Evolutionary conservation across 2,888 invertebrate genomes (phyloP).

Genomic region (Ypsolopha scabrella): DNA sequence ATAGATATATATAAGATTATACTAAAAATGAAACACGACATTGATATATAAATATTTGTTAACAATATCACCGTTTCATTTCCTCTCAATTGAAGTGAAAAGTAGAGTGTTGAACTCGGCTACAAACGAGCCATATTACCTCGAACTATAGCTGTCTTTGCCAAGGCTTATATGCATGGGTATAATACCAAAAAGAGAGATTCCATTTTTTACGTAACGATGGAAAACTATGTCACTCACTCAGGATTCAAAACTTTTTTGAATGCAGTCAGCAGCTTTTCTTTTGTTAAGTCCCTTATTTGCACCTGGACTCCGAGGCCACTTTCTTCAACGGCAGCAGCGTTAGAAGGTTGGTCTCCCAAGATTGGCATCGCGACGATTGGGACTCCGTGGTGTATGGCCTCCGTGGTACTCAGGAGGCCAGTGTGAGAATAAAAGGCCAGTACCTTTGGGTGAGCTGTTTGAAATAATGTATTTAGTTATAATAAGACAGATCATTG

Average conservation of each 20-base stretch:
- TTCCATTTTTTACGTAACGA: no score
- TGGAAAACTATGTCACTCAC: slow-evolving; percentile 50
- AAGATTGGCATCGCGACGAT: slow-evolving; percentile 69
- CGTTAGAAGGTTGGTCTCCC: slow-evolving; percentile 73
- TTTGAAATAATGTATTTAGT: slow-evolving; percentile 5
- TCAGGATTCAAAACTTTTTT: slow-evolving; percentile 61
- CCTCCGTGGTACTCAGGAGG: slow-evolving; percentile 70
- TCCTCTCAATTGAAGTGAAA: no score
- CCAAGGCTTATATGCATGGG: no score
- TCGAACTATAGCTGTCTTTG: no score
- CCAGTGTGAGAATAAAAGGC: slow-evolving; percentile 73
- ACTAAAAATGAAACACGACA: no score
- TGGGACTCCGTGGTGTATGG: slow-evolving; percentile 71
- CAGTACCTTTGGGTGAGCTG: slow-evolving; percentile 71
- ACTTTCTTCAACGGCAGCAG: slow-evolving; percentile 64
- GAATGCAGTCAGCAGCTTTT: slow-evolving; percentile 61
- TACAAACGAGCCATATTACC: no score
- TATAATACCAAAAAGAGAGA: no score
- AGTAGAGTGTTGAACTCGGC: no score
- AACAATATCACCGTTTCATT: no score
- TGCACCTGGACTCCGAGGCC: slow-evolving; percentile 61
- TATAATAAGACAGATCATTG: no score
- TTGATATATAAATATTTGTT: no score
- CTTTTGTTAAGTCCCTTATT: slow-evolving; percentile 59
- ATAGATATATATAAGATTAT: no score